Evolutionary conservation across 1,140 invertebrate genomes (phyloP).

Genomic region (Daktulosphaira vitifoliae): DNA sequence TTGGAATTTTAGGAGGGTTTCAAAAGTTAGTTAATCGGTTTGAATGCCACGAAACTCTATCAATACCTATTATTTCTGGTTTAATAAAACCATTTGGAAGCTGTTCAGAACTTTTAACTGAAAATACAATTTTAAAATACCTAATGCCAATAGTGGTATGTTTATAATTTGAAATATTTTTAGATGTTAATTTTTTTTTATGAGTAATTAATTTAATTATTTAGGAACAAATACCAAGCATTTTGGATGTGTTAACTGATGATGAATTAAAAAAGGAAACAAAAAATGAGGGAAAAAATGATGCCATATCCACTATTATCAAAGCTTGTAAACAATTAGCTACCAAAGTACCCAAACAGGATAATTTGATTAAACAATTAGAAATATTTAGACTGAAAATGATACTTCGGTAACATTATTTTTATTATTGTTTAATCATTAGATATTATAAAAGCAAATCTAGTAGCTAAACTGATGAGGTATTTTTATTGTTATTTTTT

Average conservation of each 20-base stretch:
- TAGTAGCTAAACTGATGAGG: too few species aligned
- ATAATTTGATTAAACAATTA: conserved; percentile 75
- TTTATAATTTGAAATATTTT: conserved; percentile 35
- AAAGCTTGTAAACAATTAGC: conserved; percentile 82
- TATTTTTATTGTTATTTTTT: conserved; percentile 32
- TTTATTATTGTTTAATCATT: not conserved
- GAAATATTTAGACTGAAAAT: conserved; percentile 95
- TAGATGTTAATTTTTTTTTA: not conserved
- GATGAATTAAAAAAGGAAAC: conserved; percentile 95
- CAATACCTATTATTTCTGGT: conserved; percentile 70
- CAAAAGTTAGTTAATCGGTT: conserved; percentile 79
- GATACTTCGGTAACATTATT: conserved; percentile 59
- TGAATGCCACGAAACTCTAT: conserved; percentile 60
- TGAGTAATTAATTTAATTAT: conserved; percentile 39
- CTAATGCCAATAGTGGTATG: conserved; percentile 86
- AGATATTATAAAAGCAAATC: not conserved
- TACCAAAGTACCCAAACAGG: conserved; percentile 64
- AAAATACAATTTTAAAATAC: conserved; percentile 83
- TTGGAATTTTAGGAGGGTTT: conserved; percentile 83
- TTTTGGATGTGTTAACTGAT: conserved; percentile 90
- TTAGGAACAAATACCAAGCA: conserved; percentile 80
- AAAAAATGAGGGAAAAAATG: conserved; percentile 89
- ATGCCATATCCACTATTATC: conserved; percentile 82
- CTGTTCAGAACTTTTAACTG: conserved; percentile 84
- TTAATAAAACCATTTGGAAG: conserved; percentile 84